Evolutionary conservation across 1,140 invertebrate genomes (phyloP).

Genomic region (Caligus rogercresseyi): DNA sequence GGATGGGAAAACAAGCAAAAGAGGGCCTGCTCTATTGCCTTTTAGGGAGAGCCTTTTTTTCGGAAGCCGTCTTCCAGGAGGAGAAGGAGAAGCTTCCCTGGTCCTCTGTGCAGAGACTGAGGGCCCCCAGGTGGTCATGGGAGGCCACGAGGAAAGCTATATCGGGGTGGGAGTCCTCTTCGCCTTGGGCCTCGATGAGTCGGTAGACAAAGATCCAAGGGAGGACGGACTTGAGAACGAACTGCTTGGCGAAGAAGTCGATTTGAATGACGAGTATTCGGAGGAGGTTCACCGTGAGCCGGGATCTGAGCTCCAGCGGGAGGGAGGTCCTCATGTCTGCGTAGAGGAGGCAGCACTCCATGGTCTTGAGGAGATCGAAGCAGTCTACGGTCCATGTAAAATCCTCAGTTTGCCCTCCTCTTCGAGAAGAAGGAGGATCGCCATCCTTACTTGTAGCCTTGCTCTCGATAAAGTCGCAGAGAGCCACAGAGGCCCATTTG

Average conservation of each 20-base stretch:
- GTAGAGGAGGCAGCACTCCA: not conserved
- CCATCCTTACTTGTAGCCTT: not conserved
- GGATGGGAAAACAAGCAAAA: slow-evolving; percentile 75
- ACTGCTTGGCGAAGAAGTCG: not conserved
- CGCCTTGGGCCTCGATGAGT: not conserved
- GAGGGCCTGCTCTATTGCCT: slow-evolving; percentile 66
- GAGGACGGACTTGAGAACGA: not conserved
- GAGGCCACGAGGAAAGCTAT: not conserved
- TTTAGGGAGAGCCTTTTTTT: not conserved
- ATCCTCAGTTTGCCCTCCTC: not conserved
- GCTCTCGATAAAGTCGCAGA: not conserved
- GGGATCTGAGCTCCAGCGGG: not conserved
- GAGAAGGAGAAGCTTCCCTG: slow-evolving; percentile 1
- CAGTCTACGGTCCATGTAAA: not conserved
- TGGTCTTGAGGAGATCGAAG: slow-evolving; percentile 1
- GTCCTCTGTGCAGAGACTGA: slow-evolving; percentile 6
- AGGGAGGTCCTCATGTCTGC: not conserved
- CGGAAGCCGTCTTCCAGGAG: not conserved
- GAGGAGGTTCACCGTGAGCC: not conserved
- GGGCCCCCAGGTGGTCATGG: slow-evolving; percentile 15
- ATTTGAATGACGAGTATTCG: slow-evolving; percentile 5
- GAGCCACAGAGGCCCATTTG: not conserved
- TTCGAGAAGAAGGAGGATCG: not conserved
- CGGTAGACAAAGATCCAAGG: slow-evolving; percentile 3
- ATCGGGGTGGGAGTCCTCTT: not conserved